These are phyloP conservation scores for Oreamnos americanus DNA, from an alignment of 2,113 vertebrate genomes.

Conservation along the genomic window DNA sequence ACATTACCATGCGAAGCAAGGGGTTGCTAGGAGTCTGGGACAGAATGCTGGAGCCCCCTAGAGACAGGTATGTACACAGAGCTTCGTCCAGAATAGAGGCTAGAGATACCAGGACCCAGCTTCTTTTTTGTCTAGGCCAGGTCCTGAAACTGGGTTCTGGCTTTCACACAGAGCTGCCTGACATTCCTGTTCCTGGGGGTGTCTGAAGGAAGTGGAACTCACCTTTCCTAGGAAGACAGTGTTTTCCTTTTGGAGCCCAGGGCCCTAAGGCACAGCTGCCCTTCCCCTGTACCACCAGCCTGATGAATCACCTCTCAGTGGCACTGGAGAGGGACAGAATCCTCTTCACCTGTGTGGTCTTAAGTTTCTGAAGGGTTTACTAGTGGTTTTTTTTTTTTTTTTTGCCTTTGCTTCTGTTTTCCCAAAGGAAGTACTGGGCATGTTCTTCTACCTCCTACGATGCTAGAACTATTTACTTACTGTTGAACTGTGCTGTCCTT, in stretches of 20 bases:
- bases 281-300: neutral
- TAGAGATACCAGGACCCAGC: neutral
- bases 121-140: neutral
- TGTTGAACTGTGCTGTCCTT: neutral
- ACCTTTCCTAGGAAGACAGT: neutral
- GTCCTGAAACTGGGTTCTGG: neutral
- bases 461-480: neutral
- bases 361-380: neutral
- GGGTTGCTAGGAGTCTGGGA: slow-evolving; percentile 40
- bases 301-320: neutral
- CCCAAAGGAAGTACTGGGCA: neutral
- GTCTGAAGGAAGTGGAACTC: neutral
- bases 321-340: neutral
- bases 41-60: neutral
- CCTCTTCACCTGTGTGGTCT: neutral
- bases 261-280: neutral
- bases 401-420: neutral
- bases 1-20: neutral
- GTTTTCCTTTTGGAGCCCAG: neutral
- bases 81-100: neutral
- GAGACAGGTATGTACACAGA: neutral
- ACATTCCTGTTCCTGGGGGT: neutral
- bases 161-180: neutral
- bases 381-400: neutral
- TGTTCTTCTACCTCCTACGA: neutral